Evolutionary conservation across 2,113 vertebrate genomes (phyloP).

Genomic region (Colinus virginianus): DNA sequence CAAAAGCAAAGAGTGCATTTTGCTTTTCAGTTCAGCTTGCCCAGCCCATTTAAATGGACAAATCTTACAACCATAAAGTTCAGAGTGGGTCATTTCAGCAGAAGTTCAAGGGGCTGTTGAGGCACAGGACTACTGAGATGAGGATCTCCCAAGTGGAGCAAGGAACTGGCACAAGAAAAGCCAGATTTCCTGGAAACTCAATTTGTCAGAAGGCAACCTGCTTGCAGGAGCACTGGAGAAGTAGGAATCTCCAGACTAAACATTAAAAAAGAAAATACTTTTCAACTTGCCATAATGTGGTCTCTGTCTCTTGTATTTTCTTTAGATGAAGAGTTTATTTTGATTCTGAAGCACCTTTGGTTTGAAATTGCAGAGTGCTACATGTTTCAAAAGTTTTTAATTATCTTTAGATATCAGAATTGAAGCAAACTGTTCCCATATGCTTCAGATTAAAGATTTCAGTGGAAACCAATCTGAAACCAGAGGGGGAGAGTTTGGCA

Average conservation of each 20-base stretch:
- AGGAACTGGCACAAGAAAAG: background rate
- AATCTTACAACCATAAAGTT: background rate
- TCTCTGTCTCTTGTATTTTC: rapidly evolving
- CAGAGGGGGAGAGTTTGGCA: background rate
- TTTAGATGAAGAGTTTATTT: background rate
- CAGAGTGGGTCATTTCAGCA: background rate
- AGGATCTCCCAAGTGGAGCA: background rate
- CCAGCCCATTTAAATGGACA: background rate
- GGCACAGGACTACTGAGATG: background rate
- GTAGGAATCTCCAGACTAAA: slow-evolving; percentile 1
- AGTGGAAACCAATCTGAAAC: background rate
- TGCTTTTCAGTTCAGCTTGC: background rate
- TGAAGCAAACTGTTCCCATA: background rate
- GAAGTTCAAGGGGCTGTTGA: background rate
- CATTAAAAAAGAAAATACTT: background rate
- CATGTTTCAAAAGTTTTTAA: background rate
- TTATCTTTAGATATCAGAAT: background rate
- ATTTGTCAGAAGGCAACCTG: background rate
- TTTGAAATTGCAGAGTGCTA: background rate
- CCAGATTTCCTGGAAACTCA: background rate
- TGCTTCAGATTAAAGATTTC: background rate
- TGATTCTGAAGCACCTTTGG: background rate
- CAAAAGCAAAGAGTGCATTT: background rate
- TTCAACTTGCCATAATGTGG: background rate
- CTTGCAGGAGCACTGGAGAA: background rate